These are phyloP conservation scores for Opisthograptis luteolata DNA, from an alignment of 2,888 invertebrate species.

Conservation along the genomic window DNA sequence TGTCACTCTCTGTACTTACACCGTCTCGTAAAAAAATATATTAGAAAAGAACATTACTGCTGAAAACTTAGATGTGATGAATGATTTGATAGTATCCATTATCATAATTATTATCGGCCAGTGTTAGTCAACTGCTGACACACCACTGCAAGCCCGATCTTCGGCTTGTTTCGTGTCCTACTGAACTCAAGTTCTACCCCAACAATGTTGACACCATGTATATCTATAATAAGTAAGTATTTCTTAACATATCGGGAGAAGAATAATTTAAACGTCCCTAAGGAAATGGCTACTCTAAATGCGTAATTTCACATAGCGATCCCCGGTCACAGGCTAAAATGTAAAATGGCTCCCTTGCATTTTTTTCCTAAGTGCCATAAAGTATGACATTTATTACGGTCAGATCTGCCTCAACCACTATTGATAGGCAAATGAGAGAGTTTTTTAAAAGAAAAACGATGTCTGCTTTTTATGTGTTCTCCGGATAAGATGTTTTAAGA, in stretches of 20 bases:
- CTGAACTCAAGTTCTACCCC: conserved; percentile 3
- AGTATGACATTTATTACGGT: conserved; percentile 85
- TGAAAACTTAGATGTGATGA: too few relatives aligned
- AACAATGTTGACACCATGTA: conserved; percentile 16
- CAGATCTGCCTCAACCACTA: conserved; percentile 84
- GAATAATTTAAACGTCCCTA: conserved; percentile 67
- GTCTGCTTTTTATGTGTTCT: conserved; percentile 84
- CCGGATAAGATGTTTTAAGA: conserved; percentile 77
- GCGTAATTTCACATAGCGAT: conserved; percentile 77
- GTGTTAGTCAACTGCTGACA: too few relatives aligned
- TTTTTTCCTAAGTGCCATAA: conserved; percentile 82
- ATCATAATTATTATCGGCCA: too few relatives aligned
- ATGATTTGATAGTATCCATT: too few relatives aligned
- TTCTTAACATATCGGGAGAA: conserved; percentile 35
- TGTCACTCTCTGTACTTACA: too few relatives aligned
- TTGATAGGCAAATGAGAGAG: conserved; percentile 85
- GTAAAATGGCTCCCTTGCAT: conserved; percentile 84
- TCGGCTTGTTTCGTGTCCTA: too few relatives aligned
- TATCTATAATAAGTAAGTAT: conserved; percentile 30
- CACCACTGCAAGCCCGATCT: too few relatives aligned
- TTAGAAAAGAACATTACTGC: not conserved
- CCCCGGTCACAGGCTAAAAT: conserved; percentile 80
- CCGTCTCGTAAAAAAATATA: too few relatives aligned
- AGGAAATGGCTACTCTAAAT: conserved; percentile 76
- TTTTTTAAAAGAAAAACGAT: conserved; percentile 85